Evolutionary conservation across 2,888 invertebrate species (phyloP).

Genomic region (Luffia ferchaultella): DNA sequence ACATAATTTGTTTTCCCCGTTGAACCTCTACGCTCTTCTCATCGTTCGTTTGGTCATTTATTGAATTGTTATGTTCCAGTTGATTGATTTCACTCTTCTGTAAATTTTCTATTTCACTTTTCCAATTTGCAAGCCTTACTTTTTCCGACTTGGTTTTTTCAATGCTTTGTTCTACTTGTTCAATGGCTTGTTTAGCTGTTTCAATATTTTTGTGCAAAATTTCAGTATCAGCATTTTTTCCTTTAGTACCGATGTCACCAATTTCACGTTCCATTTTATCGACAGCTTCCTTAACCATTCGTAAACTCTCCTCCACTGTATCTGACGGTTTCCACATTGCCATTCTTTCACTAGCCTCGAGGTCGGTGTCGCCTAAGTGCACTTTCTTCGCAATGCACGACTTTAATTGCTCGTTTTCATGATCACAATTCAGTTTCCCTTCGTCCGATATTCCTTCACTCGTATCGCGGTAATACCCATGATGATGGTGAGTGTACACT

Average conservation of each 20-base stretch:
- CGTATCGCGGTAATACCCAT: neutral
- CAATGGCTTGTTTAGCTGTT: neutral
- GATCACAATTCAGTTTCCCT: neutral
- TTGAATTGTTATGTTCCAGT: too few species aligned
- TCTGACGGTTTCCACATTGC: neutral
- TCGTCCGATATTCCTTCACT: neutral
- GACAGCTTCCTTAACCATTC: neutral
- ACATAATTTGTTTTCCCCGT: too few species aligned
- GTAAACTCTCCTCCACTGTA: neutral
- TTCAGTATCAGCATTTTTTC: too few species aligned
- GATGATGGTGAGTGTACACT: neutral
- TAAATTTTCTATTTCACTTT: neutral
- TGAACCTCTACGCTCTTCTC: too few species aligned
- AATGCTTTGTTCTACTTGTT: neutral
- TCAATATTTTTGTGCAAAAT: neutral
- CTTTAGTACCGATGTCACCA: too few species aligned
- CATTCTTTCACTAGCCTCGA: neutral
- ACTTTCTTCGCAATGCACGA: neutral
- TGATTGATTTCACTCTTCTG: too few species aligned
- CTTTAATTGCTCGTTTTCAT: neutral
- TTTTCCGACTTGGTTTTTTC: neutral
- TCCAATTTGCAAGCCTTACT: neutral
- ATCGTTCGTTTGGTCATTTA: too few species aligned
- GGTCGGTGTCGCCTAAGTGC: too few species aligned
- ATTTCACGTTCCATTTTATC: neutral